Conservation (phyloP, 2,888 invertebrate species). For the Oscheius sp. region DNA sequence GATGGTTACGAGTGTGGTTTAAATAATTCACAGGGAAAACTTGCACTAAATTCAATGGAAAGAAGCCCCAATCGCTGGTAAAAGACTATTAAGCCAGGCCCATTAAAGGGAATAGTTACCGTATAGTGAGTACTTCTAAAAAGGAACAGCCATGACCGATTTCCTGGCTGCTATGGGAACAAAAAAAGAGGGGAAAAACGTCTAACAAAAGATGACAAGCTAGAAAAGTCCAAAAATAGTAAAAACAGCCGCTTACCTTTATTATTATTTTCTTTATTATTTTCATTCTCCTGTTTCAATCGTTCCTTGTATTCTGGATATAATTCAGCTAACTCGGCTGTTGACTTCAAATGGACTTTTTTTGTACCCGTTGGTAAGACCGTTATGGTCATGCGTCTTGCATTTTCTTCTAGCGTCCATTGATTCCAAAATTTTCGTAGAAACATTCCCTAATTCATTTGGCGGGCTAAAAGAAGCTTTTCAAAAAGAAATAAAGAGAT, state of each 20-base stretch:
- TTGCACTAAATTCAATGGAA: too few species aligned
- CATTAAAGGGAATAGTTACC: too few species aligned
- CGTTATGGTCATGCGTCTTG: conserved; percentile 64
- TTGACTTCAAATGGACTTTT: conserved; percentile 56
- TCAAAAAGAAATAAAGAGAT: neutral
- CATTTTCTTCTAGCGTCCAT: conserved; percentile 67
- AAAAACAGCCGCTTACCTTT: neutral
- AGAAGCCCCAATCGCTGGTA: too few species aligned
- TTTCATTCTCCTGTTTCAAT: conserved; percentile 6
- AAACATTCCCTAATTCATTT: conserved; percentile 56
- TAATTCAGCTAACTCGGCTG: conserved; percentile 46
- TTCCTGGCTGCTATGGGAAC: neutral
- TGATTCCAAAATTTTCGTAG: conserved; percentile 71
- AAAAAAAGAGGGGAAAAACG: neutral
- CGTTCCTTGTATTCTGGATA: conserved; percentile 44
- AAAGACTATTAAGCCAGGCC: too few species aligned
- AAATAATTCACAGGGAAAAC: too few species aligned
- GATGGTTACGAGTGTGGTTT: too few species aligned
- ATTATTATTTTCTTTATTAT: conserved; percentile 28
- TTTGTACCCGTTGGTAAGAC: conserved; percentile 63
- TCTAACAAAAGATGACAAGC: neutral
- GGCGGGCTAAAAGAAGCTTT: neutral
- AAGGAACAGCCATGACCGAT: too few species aligned
- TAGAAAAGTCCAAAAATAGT: neutral
- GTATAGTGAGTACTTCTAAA: too few species aligned